A percentile compares a stretch with the other conserved stretches of the same genome.
These are phyloP conservation scores for Drosophila paracracens DNA, from an alignment of 2,888 invertebrate genomes.

Conservation along the genomic window DNA sequence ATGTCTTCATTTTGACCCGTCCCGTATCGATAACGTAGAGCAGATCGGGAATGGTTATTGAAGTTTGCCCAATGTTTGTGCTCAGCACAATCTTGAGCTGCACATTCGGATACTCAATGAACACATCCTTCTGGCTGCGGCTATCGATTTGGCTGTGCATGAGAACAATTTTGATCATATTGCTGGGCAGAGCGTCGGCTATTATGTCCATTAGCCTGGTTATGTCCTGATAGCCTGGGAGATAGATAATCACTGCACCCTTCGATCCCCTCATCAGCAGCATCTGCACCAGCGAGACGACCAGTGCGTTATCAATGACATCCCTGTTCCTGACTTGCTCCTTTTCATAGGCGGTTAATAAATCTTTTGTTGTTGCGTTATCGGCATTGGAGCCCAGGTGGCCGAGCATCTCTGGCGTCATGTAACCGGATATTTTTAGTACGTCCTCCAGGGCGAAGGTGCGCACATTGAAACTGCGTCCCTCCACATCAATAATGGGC, in stretches of 20 bases:
- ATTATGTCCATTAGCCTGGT: constrained; percentile 90
- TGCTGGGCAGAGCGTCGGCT: constrained; percentile 15
- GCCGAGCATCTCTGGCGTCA: constrained; percentile 53
- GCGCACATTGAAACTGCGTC: constrained; percentile 90
- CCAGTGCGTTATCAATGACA: constrained; percentile 90
- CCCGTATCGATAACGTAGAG: constrained; percentile 96
- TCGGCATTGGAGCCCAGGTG: constrained; percentile 7
- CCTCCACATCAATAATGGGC: constrained; percentile 91
- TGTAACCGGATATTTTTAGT: constrained; percentile 86
- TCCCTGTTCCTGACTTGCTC: constrained; percentile 86
- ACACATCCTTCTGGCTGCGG: constrained; percentile 91
- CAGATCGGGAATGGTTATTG: constrained; percentile 97
- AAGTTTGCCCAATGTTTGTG: constrained; percentile 98
- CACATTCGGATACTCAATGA: constrained; percentile 87
- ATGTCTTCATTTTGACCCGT: constrained; percentile 95
- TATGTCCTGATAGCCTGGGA: constrained; percentile 98
- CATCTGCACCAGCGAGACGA: constrained; percentile 87
- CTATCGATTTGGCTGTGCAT: constrained; percentile 96
- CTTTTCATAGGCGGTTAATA: constrained; percentile 90
- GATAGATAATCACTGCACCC: constrained; percentile 92
- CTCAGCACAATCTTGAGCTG: constrained; percentile 95
- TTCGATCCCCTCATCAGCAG: constrained; percentile 85
- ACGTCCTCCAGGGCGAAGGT: constrained; percentile 93
- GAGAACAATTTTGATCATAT: constrained; percentile 87
- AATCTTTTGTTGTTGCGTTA: constrained; percentile 83